phyloP scores from a whole-genome alignment of 2,888 invertebrate species.

The Cryptocephalus moraei region DNA sequence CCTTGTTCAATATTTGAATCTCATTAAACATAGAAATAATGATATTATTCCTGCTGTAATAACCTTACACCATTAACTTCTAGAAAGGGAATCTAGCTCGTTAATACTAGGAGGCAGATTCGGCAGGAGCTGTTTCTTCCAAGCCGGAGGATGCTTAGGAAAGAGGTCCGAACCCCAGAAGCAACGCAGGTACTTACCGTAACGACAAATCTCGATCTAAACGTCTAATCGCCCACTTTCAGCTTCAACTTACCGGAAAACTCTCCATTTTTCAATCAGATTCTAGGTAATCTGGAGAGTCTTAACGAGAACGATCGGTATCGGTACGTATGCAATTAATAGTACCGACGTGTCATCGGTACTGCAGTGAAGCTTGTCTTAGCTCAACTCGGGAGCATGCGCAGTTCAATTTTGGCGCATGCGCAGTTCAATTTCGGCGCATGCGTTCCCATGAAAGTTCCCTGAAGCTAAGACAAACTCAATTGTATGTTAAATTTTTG shows the following conservation, averaged over 20 bases:
- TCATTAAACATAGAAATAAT: too few species aligned
- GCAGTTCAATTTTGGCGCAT: too few species aligned
- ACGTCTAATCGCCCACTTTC: too few species aligned
- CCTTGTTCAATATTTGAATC: too few species aligned
- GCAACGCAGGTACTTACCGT: not conserved
- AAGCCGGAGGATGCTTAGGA: conserved; percentile 20
- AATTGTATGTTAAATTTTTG: too few species aligned
- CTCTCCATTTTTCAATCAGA: not conserved
- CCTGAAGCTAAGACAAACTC: too few species aligned
- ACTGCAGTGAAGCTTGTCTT: not conserved
- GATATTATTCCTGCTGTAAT: not conserved
- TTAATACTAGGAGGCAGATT: conserved; percentile 19
- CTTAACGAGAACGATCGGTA: not conserved
- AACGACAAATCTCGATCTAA: too few species aligned
- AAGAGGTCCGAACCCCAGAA: conserved; percentile 11
- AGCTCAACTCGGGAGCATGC: too few species aligned
- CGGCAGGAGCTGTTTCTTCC: conserved; percentile 19
- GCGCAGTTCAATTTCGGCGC: too few species aligned
- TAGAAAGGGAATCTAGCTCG: conserved; percentile 20
- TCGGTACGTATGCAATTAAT: not conserved
- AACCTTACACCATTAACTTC: not conserved
- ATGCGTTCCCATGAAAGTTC: too few species aligned
- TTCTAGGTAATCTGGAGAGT: not conserved
- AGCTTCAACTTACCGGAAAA: not conserved
- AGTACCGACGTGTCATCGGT: not conserved